Evolutionary conservation across 2,888 invertebrate species (phyloP).

Genomic region (Muscina levida): DNA sequence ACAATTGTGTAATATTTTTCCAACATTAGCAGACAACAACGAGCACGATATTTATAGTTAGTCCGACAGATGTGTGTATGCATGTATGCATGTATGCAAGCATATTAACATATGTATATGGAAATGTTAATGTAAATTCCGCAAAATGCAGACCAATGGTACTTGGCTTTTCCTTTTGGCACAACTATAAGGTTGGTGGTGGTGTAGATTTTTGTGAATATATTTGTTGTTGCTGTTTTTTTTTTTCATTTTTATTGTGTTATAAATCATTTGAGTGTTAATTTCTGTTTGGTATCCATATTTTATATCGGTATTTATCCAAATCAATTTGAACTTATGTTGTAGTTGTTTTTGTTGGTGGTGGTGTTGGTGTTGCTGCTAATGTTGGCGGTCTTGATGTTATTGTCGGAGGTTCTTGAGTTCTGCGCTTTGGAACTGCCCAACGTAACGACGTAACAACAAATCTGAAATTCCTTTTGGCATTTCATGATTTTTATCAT

Average conservation of each 20-base stretch:
- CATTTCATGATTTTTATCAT: constrained; percentile 64
- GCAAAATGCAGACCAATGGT: background rate
- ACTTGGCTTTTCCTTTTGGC: constrained; percentile 34
- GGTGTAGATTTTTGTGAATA: too few relatives aligned
- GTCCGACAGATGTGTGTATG: too few relatives aligned
- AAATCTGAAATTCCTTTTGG: constrained; percentile 56
- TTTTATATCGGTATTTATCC: constrained; percentile 47
- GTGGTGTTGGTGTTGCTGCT: background rate
- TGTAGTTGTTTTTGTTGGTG: background rate
- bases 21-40: constrained; percentile 23
- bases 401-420: too few relatives aligned
- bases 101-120: background rate
- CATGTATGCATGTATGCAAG: background rate
- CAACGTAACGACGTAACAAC: background rate
- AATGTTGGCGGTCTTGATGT: background rate
- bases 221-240: background rate
- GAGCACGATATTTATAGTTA: background rate
- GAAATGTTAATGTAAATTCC: background rate
- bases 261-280: constrained; percentile 60
- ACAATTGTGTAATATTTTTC: constrained; percentile 63
- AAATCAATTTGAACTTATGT: constrained; percentile 17
- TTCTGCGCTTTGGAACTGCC: too few relatives aligned
- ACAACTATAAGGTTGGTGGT: background rate
- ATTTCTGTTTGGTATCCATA: constrained; percentile 54
- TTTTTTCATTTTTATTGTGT: constrained; percentile 27